These are phyloP conservation scores for Eilema sororculum DNA, from an alignment of 2,888 invertebrate species.

Conservation along the genomic window DNA sequence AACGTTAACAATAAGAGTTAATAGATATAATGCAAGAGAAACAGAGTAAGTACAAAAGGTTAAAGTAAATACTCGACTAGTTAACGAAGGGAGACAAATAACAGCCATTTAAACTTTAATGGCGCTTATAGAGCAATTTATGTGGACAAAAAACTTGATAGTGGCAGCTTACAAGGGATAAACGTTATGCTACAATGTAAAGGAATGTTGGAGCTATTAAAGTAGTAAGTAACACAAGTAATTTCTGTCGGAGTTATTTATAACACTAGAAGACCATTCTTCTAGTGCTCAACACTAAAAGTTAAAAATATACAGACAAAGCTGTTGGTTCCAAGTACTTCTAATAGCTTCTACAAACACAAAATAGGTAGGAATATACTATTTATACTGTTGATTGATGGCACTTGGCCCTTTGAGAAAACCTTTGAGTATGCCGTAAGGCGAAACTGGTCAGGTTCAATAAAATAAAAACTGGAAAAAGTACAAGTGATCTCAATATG, in stretches of 20 bases:
- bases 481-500: too few relatives aligned
- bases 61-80: conserved; percentile 68
- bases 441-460: too few relatives aligned
- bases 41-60: conserved; percentile 55
- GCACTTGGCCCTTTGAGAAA: too few relatives aligned
- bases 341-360: not conserved
- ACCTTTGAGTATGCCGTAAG: too few relatives aligned
- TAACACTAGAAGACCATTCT: not conserved
- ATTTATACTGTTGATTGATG: too few relatives aligned
- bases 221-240: not conserved
- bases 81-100: conserved; percentile 70
- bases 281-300: not conserved
- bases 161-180: conserved; percentile 24
- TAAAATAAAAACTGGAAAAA: too few relatives aligned
- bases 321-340: not conserved
- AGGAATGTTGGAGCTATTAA: conserved; percentile 7
- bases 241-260: not conserved
- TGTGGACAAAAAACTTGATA: conserved; percentile 44
- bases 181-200: conserved; percentile 24
- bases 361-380: too few relatives aligned
- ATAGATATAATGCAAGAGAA: conserved; percentile 38
- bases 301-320: not conserved
- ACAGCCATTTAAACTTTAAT: conserved; percentile 69
- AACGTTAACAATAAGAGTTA: conserved; percentile 49
- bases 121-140: conserved; percentile 64